phyloP scores from a whole-genome alignment of 2,888 invertebrate genomes.

The Amphiduros pacificus region DNA sequence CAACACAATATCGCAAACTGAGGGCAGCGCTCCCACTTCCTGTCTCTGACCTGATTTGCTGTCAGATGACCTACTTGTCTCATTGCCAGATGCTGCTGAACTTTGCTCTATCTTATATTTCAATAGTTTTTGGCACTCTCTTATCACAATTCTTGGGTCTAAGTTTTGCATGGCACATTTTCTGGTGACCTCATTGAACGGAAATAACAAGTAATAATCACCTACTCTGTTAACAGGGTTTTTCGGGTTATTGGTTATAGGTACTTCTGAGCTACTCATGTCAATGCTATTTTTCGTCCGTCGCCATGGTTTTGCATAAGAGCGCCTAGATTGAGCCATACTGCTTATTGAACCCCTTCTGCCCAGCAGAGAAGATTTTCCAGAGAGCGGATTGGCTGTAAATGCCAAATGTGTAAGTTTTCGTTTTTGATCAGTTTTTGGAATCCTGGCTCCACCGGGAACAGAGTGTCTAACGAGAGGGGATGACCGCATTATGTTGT shows the following conservation, averaged over 20 bases:
- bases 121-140: slow-evolving; percentile 42
- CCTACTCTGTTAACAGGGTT: slow-evolving; percentile 68
- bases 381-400: slow-evolving; percentile 8
- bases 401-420: slow-evolving; percentile 5
- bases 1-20: too few species aligned
- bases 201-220: slow-evolving; percentile 78
- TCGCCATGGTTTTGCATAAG: slow-evolving; percentile 18
- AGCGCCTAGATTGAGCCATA: background rate
- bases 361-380: background rate
- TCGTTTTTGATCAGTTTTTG: background rate
- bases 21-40: too few species aligned
- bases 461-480: background rate
- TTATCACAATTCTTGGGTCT: slow-evolving; percentile 42
- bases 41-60: too few species aligned
- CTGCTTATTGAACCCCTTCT: background rate
- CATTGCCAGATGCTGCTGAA: too few species aligned
- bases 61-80: too few species aligned
- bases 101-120: too few species aligned
- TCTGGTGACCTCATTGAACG: slow-evolving; percentile 61
- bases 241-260: too few species aligned
- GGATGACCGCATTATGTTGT: background rate
- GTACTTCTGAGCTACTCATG: too few species aligned
- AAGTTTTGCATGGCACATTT: slow-evolving; percentile 26
- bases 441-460: background rate
- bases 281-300: background rate